phyloP scores from a whole-genome alignment of 2,113 vertebrate genomes.

The Ariopsis seemanni region DNA sequence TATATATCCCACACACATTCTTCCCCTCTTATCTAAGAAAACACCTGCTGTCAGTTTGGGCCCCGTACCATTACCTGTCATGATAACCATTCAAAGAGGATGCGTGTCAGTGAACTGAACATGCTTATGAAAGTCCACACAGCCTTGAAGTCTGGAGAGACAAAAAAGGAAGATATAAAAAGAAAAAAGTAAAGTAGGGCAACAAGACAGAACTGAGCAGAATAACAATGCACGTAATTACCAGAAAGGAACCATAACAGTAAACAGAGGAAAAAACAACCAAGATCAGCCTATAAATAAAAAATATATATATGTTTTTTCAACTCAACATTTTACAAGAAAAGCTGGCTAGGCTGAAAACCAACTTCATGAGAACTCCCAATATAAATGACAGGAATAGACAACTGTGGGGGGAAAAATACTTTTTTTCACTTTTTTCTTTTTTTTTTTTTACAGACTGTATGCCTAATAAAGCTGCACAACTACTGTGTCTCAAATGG shows the following conservation, averaged over 20 bases:
- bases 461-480: neutral
- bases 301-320: slow-evolving; percentile 26
- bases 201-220: slow-evolving; percentile 21
- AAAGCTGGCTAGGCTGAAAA: slow-evolving; percentile 15
- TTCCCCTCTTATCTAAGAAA: slow-evolving; percentile 47
- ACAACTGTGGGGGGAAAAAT: neutral
- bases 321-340: slow-evolving; percentile 1
- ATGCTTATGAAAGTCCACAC: neutral
- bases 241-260: slow-evolving; percentile 15
- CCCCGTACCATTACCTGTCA: slow-evolving; percentile 20
- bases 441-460: neutral
- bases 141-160: neutral
- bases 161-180: slow-evolving; percentile 11
- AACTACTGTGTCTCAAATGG: neutral
- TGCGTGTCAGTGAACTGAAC: slow-evolving; percentile 3
- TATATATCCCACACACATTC: neutral
- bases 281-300: slow-evolving; percentile 1
- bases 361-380: neutral
- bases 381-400: slow-evolving; percentile 21
- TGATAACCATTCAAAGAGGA: slow-evolving; percentile 18
- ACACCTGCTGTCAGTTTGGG: slow-evolving; percentile 46
- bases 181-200: slow-evolving; percentile 35
- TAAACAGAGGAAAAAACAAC: slow-evolving; percentile 26
- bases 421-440: no score
- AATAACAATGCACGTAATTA: slow-evolving; percentile 42